Evolutionary conservation across 2,888 invertebrate species (phyloP).

Genomic region (Stenurella melanura): DNA sequence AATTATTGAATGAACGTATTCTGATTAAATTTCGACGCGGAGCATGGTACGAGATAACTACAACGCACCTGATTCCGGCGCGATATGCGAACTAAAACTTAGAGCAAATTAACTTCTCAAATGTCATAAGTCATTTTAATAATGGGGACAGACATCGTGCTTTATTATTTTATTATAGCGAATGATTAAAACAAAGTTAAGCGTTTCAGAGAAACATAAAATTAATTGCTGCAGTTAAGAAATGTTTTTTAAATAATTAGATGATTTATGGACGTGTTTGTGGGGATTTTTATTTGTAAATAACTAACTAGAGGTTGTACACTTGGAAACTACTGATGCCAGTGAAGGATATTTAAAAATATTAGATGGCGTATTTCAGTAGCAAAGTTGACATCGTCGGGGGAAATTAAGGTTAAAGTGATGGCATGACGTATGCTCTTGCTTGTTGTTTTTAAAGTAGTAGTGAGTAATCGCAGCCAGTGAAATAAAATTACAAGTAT

Average conservation of each 20-base stretch:
- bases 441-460: too few relatives aligned
- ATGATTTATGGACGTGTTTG: not conserved
- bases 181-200: not conserved
- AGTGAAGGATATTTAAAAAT: too few relatives aligned
- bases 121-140: conserved; percentile 53
- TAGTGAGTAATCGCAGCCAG: too few relatives aligned
- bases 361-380: too few relatives aligned
- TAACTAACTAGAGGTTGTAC: too few relatives aligned
- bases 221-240: not conserved
- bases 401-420: not conserved
- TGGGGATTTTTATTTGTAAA: not conserved
- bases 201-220: not conserved
- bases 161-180: not conserved
- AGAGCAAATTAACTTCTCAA: conserved; percentile 53
- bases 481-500: too few relatives aligned
- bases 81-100: conserved; percentile 25
- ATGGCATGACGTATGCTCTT: too few relatives aligned
- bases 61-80: conserved; percentile 16
- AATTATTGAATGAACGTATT: conserved; percentile 61
- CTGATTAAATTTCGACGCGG: conserved; percentile 58
- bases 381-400: not conserved
- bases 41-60: conserved; percentile 61
- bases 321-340: too few relatives aligned
- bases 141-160: conserved; percentile 14
- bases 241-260: not conserved